phyloP scores from a whole-genome alignment of 2,113 vertebrate genomes.

The Cardinalis cardinalis region DNA sequence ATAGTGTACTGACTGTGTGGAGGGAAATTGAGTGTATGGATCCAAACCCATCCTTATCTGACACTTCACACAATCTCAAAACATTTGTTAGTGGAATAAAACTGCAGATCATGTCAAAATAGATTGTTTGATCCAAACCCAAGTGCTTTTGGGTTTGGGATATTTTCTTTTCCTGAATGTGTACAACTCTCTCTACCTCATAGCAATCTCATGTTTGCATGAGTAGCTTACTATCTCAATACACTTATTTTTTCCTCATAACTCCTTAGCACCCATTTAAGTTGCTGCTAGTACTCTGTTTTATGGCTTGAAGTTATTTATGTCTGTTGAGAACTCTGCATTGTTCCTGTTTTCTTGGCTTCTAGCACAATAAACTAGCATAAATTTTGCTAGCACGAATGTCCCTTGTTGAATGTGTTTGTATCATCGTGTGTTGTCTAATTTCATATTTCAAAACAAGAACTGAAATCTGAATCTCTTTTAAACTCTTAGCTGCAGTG shows the following conservation, averaged over 20 bases:
- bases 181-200: neutral
- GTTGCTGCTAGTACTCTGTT: neutral
- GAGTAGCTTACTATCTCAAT: neutral
- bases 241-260: neutral
- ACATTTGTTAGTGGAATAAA: neutral
- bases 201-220: neutral
- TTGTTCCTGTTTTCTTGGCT: neutral
- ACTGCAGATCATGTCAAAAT: neutral
- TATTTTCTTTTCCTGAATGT: neutral
- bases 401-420: neutral
- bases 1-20: accelerated
- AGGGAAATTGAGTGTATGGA: neutral
- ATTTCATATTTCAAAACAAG: neutral
- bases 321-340: neutral
- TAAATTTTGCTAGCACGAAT: neutral
- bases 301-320: neutral
- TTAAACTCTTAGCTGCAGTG: neutral
- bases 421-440: neutral
- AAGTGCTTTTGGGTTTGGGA: neutral
- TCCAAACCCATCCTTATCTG: neutral
- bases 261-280: neutral
- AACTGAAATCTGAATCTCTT: neutral
- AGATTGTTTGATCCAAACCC: neutral
- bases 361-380: neutral
- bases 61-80: neutral